Conservation (phyloP, 2,888 invertebrate genomes). For the Nasonovia ribisnigri region DNA sequence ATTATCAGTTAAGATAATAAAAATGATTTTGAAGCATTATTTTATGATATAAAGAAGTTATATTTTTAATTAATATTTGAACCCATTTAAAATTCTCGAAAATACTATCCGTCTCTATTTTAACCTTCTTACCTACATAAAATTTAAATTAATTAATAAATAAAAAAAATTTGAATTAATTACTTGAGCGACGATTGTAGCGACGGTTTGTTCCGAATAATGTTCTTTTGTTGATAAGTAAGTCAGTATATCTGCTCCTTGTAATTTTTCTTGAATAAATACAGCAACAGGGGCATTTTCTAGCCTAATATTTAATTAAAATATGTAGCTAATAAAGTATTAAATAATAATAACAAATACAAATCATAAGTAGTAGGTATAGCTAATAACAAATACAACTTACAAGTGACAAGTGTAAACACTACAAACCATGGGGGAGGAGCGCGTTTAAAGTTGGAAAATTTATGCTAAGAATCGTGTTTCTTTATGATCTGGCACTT, state of each 20-base stretch:
- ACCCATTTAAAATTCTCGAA: not conserved
- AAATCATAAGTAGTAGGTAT: not conserved
- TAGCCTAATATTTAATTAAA: slow-evolving; percentile 76
- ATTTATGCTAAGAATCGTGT: too few relatives aligned
- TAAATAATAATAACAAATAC: not conserved
- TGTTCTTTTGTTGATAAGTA: slow-evolving; percentile 90
- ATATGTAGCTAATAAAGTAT: not conserved
- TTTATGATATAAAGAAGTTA: not conserved
- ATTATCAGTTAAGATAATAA: not conserved
- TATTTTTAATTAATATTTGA: not conserved
- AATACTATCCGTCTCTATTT: not conserved
- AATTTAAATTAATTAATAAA: not conserved
- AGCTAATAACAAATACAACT: not conserved
- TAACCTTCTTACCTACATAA: not conserved
- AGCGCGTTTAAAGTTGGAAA: too few relatives aligned
- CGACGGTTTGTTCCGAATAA: slow-evolving; percentile 93
- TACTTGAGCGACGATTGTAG: slow-evolving; percentile 85
- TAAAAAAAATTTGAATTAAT: not conserved
- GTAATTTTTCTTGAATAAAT: slow-evolving; percentile 84
- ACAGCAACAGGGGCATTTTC: slow-evolving; percentile 79
- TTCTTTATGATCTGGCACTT: not conserved
- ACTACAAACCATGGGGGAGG: not conserved
- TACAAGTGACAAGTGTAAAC: not conserved
- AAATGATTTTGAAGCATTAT: not conserved
- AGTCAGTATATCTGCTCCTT: slow-evolving; percentile 91